These are phyloP conservation scores for Dicyrtomina minuta DNA, from an alignment of 2,888 invertebrate genomes.

Conservation along the genomic window DNA sequence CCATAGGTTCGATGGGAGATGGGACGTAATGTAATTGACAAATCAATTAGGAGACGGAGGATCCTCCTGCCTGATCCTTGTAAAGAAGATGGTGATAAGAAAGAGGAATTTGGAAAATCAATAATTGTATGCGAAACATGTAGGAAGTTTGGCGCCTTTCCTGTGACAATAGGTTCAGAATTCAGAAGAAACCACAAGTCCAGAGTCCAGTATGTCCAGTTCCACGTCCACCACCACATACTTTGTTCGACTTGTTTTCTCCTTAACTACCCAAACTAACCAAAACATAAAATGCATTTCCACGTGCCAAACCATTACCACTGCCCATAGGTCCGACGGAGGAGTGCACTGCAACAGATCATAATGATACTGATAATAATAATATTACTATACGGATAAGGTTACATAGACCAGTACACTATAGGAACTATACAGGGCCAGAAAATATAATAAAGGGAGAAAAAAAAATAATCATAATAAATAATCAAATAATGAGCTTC, in stretches of 20 bases:
- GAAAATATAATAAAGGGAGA: no score
- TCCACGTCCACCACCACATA: background rate
- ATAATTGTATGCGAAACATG: conserved; percentile 17
- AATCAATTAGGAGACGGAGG: conserved; percentile 41
- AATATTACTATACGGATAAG: no score
- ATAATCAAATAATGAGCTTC: background rate
- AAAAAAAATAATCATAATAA: background rate
- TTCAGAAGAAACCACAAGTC: background rate
- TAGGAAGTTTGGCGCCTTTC: conserved; percentile 31
- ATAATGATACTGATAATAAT: no score
- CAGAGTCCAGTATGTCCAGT: background rate
- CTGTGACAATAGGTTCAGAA: background rate
- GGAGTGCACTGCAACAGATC: no score
- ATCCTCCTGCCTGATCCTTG: no score
- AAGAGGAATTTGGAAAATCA: conserved; percentile 17
- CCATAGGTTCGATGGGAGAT: no score
- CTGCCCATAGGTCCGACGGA: no score
- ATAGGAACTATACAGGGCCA: no score
- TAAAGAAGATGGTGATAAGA: no score
- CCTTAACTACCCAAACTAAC: background rate
- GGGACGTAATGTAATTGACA: conserved; percentile 50
- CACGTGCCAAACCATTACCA: background rate
- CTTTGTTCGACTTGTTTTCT: background rate
- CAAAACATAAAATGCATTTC: background rate
- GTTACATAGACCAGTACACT: no score